Conservation (phyloP, 2,797 vertebrate species). For the Emydoidea blandingii region DNA sequence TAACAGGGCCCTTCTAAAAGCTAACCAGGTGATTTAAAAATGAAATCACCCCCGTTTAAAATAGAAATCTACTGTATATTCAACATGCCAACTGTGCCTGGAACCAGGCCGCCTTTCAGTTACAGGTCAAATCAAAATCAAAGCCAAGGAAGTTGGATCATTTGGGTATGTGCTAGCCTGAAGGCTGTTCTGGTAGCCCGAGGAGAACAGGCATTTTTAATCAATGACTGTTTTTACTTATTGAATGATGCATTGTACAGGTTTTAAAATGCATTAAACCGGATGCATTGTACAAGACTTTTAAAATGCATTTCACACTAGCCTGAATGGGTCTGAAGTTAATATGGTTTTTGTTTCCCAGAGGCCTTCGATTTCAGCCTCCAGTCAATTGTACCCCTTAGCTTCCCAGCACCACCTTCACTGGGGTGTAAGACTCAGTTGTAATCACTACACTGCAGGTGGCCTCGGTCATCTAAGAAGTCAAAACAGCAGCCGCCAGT, state of each 20-base stretch:
- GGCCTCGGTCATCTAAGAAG: not conserved
- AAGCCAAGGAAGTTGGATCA: fast-evolving
- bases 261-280: too few species aligned
- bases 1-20: not conserved
- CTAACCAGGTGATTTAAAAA: not conserved
- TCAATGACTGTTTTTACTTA: not conserved
- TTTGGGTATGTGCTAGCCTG: fast-evolving
- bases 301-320: not conserved
- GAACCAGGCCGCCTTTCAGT: not conserved
- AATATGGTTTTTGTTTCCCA: slow-evolving; percentile 62
- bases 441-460: not conserved
- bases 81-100: not conserved
- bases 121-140: not conserved
- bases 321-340: not conserved
- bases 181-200: fast-evolving
- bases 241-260: fast-evolving
- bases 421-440: not conserved
- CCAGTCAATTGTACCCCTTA: not conserved
- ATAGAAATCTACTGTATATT: fast-evolving
- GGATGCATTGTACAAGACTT: fast-evolving
- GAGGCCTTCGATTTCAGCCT: not conserved
- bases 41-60: not conserved
- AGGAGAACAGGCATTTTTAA: fast-evolving
- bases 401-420: fast-evolving
- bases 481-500: fast-evolving